Evolutionary conservation across 2,888 invertebrate genomes (phyloP).

Genomic region (Plebejus melissa): DNA sequence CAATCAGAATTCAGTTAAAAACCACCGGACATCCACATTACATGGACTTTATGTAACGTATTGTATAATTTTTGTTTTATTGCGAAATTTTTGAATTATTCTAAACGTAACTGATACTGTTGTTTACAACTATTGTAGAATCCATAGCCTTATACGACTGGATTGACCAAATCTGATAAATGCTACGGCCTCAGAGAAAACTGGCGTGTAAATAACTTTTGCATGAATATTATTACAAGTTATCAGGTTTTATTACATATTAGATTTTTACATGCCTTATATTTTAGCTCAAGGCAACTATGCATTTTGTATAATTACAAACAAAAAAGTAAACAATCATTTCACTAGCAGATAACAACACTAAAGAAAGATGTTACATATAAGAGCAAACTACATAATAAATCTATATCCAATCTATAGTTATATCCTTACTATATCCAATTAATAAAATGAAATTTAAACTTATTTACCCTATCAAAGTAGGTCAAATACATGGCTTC

Average conservation of each 20-base stretch:
- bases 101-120: constrained; percentile 7
- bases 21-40: constrained; percentile 34
- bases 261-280: too few species aligned
- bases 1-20: constrained; percentile 41
- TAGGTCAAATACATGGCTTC: not conserved
- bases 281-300: too few species aligned
- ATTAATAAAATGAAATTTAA: not conserved
- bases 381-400: not conserved
- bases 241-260: too few species aligned
- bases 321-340: too few species aligned
- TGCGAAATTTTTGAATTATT: constrained; percentile 21
- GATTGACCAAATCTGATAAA: too few species aligned
- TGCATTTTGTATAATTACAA: too few species aligned
- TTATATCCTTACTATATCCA: too few species aligned
- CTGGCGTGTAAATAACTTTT: too few species aligned
- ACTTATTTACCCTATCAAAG: not conserved
- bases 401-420: too few species aligned
- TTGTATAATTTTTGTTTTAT: constrained; percentile 21
- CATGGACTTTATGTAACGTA: constrained; percentile 41
- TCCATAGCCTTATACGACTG: not conserved
- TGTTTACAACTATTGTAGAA: not conserved
- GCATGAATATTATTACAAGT: too few species aligned
- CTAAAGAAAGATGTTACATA: not conserved
- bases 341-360: not conserved
- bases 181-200: too few species aligned